These are phyloP conservation scores for Anthopleura xanthogrammica DNA, from an alignment of 92 coral and sea anemone genomes.

Conservation along the genomic window DNA sequence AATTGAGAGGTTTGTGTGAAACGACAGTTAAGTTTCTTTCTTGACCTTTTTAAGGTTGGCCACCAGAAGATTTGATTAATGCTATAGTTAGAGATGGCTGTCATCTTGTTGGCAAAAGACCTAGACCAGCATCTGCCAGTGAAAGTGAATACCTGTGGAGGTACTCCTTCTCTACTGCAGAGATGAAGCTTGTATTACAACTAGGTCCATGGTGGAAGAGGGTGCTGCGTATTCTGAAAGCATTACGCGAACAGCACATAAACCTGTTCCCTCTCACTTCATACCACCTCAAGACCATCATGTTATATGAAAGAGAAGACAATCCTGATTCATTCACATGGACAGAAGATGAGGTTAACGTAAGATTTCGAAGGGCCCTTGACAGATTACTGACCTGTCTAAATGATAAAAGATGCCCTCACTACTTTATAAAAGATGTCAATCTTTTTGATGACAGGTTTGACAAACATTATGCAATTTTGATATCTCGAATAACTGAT, in stretches of 20 bases:
- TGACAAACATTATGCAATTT: neutral
- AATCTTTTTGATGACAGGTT: conserved; percentile 48
- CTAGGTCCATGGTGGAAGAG: conserved; percentile 47
- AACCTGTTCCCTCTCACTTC: conserved; percentile 56
- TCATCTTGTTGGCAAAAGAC: conserved; percentile 68
- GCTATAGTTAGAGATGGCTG: conserved; percentile 55
- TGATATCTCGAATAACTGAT: neutral
- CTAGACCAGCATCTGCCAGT: conserved; percentile 13
- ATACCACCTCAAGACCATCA: conserved; percentile 72
- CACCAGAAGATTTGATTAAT: conserved; percentile 22
- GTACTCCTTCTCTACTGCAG: conserved; percentile 70
- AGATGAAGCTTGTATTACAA: conserved; percentile 46
- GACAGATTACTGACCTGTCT: conserved; percentile 49
- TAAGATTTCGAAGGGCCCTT: conserved; percentile 54
- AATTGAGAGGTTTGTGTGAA: neutral
- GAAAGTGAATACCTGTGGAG: conserved; percentile 50
- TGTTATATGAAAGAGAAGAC: conserved; percentile 70
- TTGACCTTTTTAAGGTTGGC: conserved; percentile 7
- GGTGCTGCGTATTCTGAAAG: conserved; percentile 70
- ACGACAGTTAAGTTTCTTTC: neutral
- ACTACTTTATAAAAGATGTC: conserved; percentile 57
- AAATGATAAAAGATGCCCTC: conserved; percentile 39
- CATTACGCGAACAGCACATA: conserved; percentile 41
- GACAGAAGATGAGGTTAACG: conserved; percentile 18
- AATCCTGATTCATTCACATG: conserved; percentile 47